These are phyloP conservation scores for Knipowitschia caucasica DNA, from an alignment of 2,797 vertebrate genomes.

Conservation along the genomic window DNA sequence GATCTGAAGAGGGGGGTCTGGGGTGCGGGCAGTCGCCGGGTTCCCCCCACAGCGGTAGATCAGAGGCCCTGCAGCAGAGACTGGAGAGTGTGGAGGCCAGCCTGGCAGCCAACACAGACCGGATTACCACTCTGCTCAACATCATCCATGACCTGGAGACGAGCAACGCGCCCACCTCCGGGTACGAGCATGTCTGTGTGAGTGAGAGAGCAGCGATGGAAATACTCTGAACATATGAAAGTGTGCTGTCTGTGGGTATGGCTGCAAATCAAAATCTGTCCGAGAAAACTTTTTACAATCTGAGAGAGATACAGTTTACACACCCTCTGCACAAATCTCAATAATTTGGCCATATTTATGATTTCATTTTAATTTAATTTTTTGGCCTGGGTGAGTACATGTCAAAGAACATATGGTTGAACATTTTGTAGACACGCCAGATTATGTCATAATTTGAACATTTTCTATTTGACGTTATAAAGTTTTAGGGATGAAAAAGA, in stretches of 20 bases:
- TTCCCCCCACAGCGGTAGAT: slow-evolving; percentile 60
- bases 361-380: too few species aligned
- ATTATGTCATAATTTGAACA: too few species aligned
- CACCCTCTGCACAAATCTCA: too few species aligned
- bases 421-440: too few species aligned
- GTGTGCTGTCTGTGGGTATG: neutral
- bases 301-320: too few species aligned
- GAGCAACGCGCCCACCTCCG: slow-evolving; percentile 82
- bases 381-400: too few species aligned
- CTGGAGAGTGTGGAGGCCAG: slow-evolving; percentile 88
- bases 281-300: too few species aligned
- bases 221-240: neutral
- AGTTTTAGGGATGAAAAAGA: too few species aligned
- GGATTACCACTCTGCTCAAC: slow-evolving; percentile 92
- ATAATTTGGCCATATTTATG: too few species aligned
- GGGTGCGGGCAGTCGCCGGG: slow-evolving; percentile 45
- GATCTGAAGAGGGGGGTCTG: slow-evolving; percentile 37
- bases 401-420: too few species aligned
- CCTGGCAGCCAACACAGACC: slow-evolving; percentile 90
- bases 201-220: neutral
- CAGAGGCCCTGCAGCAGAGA: slow-evolving; percentile 81
- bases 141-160: slow-evolving; percentile 96
- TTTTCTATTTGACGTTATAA: too few species aligned
- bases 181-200: slow-evolving; percentile 72
- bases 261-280: too few species aligned